Base-by-base conservation (phyloP, 2,888 invertebrate genomes). In the Acanthosepion pharaonis region DNA sequence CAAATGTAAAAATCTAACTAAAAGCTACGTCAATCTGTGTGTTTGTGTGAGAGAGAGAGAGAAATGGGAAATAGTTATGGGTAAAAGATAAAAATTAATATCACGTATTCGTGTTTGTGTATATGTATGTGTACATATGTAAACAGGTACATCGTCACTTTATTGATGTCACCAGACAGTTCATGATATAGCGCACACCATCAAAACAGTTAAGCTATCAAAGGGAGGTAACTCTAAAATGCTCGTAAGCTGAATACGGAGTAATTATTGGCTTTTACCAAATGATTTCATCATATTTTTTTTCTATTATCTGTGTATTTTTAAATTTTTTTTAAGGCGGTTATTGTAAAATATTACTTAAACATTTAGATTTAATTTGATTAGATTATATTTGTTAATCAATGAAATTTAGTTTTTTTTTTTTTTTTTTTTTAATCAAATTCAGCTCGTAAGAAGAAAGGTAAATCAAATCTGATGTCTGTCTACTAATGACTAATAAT, bases 141-240 rank as follows among this genome's bases (percentile, higher is more conserved):
- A 5, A 55, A 18, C 20, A 55, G 15, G 55, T 9, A 8, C n/a
- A n/a, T n/a, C n/a, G 3, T 9, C 9, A 18, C n/a, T 28, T 8
- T n/a, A 78, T n/a, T 78, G n/a, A n/a, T n/a, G 64, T 28, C 64
- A 28, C 64, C 64, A 28, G n/a, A 78, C 78, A 78, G 8, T n/a
- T 9, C 78, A 78, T 78, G 28, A 20, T 55, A 55, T 55, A 55
- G 15, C 55, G 20, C 55, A 55, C 55, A 55, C 23, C 55, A 4
- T 15, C 55, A 20, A 78, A 78, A 78, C 15, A n/a, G n/a, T 15
- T n/a, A 78, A 78, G n/a, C 15, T 78, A 78, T 78, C 78, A 78
- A 78, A 78, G 78, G 78, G 78, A 78, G 78, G 78, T 78, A 78
- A 78, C 78, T 78, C 78, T 78, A 78, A 28, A n/a, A 78, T 78